These are phyloP conservation scores for Clunio marinus DNA, from an alignment of 2,888 invertebrate species.

Conservation along the genomic window DNA sequence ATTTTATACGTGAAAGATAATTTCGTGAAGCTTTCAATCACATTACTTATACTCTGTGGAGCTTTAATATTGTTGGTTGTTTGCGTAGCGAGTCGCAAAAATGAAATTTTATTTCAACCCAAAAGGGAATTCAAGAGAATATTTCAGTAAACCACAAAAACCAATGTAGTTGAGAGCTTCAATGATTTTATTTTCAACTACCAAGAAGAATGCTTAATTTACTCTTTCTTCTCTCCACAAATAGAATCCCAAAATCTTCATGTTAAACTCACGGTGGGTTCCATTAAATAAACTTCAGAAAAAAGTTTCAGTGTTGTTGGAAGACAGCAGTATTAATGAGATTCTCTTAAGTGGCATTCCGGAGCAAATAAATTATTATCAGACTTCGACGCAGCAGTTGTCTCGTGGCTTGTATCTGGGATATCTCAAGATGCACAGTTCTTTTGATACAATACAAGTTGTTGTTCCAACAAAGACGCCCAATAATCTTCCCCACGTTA, in stretches of 20 bases:
- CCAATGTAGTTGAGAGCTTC: too few relatives aligned
- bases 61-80: too few relatives aligned
- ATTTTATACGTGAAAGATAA: too few relatives aligned
- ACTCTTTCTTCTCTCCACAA: background rate
- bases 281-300: conserved; percentile 80
- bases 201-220: too few relatives aligned
- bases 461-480: conserved; percentile 90
- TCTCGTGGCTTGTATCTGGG: conserved; percentile 88
- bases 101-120: too few relatives aligned
- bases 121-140: too few relatives aligned
- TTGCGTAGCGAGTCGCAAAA: too few relatives aligned
- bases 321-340: conserved; percentile 73
- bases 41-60: too few relatives aligned
- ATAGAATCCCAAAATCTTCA: conserved; percentile 69
- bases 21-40: too few relatives aligned
- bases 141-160: too few relatives aligned
- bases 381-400: conserved; percentile 72
- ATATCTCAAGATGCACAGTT: conserved; percentile 93
- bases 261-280: conserved; percentile 84
- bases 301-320: conserved; percentile 67
- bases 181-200: too few relatives aligned
- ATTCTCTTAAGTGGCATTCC: conserved; percentile 82
- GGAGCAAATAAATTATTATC: conserved; percentile 66
- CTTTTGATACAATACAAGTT: conserved; percentile 89
- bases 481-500: conserved; percentile 90